A percentile compares a stretch with the other conserved stretches of the same genome.
These are phyloP conservation scores for Danio kyathit DNA, from an alignment of 2,797 vertebrate genomes.

Conservation along the genomic window DNA sequence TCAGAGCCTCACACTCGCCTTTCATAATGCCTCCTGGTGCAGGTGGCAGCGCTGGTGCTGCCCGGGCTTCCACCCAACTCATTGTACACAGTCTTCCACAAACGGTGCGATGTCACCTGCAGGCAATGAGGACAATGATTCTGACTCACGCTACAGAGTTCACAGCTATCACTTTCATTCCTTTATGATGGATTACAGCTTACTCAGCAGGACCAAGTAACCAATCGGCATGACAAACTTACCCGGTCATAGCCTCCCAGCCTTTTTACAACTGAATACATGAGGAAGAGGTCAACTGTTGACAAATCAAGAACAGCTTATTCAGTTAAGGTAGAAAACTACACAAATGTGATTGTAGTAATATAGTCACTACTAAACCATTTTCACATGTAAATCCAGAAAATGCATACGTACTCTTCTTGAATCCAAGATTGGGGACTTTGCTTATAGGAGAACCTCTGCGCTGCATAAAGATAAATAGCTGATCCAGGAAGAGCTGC, in stretches of 20 bases:
- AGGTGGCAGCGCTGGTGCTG: conserved; percentile 86
- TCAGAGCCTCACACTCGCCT: conserved; percentile 66
- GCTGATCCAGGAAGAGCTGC: conserved; percentile 83
- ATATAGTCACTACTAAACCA: neutral
- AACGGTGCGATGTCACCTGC: conserved; percentile 79
- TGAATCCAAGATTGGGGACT: conserved; percentile 86
- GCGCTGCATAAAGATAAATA: conserved; percentile 79
- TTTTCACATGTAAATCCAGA: no score
- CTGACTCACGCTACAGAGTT: neutral
- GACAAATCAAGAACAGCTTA: conserved; percentile 34
- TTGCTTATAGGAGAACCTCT: conserved; percentile 80
- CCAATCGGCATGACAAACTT: conserved; percentile 44
- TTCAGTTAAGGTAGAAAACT: neutral
- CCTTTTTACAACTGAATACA: conserved; percentile 82
- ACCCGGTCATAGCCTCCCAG: conserved; percentile 83
- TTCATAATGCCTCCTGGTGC: conserved; percentile 85
- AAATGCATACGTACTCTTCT: conserved; percentile 78
- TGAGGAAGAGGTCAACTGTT: conserved; percentile 84
- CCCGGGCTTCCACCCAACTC: conserved; percentile 84
- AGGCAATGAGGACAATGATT: conserved; percentile 11
- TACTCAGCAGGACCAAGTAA: neutral
- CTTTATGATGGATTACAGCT: conserved; percentile 16
- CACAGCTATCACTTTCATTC: conserved; percentile 9
- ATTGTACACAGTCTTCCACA: conserved; percentile 86
- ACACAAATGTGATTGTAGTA: neutral